These are phyloP conservation scores for Hirundichthys speculiger DNA, from an alignment of 2,113 vertebrate genomes.

Conservation along the genomic window DNA sequence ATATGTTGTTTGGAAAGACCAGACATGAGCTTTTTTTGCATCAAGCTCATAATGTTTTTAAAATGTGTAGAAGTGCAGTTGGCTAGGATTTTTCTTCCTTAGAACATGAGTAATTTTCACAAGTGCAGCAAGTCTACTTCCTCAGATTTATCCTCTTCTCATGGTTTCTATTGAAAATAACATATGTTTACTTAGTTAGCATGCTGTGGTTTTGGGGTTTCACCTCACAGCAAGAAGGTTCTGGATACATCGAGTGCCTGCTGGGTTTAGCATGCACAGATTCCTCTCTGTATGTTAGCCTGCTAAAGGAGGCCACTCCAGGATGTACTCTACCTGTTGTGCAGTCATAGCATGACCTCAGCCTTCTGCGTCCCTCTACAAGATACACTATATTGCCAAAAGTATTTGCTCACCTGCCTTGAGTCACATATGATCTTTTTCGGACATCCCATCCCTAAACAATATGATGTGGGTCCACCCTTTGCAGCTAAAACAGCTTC, in stretches of 20 bases:
- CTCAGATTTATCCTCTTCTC: not conserved
- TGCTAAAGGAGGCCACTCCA: not conserved
- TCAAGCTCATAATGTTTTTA: slow-evolving; percentile 19
- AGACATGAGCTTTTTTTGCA: slow-evolving; percentile 20
- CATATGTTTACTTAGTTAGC: not conserved
- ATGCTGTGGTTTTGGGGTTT: not conserved
- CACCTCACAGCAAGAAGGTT: not conserved
- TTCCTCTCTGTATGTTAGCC: not conserved
- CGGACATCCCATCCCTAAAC: too few relatives aligned
- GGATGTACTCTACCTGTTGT: too few relatives aligned
- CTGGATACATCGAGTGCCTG: not conserved
- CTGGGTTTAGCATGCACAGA: too few relatives aligned
- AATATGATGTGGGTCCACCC: too few relatives aligned
- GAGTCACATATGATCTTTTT: too few relatives aligned
- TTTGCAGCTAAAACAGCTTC: too few relatives aligned
- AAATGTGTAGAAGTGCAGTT: slow-evolving; percentile 11
- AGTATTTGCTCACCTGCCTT: too few relatives aligned
- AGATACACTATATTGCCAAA: too few relatives aligned
- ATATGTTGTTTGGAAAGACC: slow-evolving; percentile 34
- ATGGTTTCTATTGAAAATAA: not conserved
- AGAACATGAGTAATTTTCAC: not conserved
- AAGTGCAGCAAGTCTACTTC: not conserved
- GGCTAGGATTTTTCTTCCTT: not conserved
- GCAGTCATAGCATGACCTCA: too few relatives aligned
- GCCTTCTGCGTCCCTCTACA: not conserved